These are phyloP conservation scores for Lasioglossum calceatum DNA, from an alignment of 2,888 invertebrate genomes.

Conservation along the genomic window DNA sequence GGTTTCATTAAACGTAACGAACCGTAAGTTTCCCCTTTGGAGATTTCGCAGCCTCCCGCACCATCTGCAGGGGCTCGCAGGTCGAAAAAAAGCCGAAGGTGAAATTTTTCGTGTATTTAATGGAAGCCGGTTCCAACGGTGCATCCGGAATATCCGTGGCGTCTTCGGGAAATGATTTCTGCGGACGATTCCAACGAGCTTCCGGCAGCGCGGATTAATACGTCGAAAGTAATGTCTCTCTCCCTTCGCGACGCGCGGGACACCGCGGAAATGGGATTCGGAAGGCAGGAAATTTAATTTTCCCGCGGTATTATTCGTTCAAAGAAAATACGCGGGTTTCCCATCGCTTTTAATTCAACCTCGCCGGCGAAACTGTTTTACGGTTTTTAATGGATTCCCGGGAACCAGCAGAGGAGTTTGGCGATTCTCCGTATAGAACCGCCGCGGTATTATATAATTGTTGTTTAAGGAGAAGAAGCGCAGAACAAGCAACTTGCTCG, in stretches of 20 bases:
- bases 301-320: constrained; percentile 31
- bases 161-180: constrained; percentile 28
- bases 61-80: not conserved
- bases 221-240: constrained; percentile 37
- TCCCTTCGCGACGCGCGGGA: constrained; percentile 35
- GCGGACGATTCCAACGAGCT: constrained; percentile 27
- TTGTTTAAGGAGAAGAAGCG: not conserved
- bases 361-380: constrained; percentile 19
- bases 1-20: constrained; percentile 71
- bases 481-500: not conserved
- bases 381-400: not conserved
- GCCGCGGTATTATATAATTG: not conserved
- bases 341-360: constrained; percentile 7
- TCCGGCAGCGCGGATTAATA: constrained; percentile 50
- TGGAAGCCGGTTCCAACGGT: not conserved
- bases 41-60: constrained; percentile 27
- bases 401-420: not conserved
- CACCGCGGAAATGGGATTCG: constrained; percentile 44
- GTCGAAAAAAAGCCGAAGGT: not conserved
- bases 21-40: constrained; percentile 62
- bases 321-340: constrained; percentile 27
- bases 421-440: not conserved
- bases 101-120: constrained; percentile 32
- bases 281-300: constrained; percentile 49
- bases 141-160: constrained; percentile 19